phyloP scores from a whole-genome alignment of 2,113 vertebrate genomes.

The Zosterops japonicus region DNA sequence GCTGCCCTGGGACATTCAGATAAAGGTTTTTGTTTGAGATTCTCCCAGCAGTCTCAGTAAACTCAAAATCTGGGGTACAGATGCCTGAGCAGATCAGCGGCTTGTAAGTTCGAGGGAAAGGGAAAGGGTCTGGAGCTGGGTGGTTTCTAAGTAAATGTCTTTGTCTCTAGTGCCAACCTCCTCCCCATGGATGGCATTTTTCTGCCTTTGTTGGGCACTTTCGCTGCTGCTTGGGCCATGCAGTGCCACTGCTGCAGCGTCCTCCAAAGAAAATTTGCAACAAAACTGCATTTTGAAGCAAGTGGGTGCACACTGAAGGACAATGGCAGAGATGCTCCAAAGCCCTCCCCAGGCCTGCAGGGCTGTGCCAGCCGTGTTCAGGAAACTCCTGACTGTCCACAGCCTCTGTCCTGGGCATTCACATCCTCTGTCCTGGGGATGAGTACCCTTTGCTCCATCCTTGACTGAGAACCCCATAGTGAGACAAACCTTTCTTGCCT shows the following conservation, averaged over 20 bases:
- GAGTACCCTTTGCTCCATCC: background rate
- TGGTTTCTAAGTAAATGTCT: background rate
- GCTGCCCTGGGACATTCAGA: rapidly evolving
- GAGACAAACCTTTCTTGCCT: background rate
- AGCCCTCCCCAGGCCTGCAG: background rate
- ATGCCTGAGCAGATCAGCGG: too few species aligned
- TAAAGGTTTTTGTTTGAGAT: rapidly evolving
- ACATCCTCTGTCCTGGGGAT: background rate
- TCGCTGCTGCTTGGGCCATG: background rate
- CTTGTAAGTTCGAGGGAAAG: rapidly evolving
- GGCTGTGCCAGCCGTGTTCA: rapidly evolving
- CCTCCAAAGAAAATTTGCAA: background rate
- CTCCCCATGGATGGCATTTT: rapidly evolving
- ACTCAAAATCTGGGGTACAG: background rate
- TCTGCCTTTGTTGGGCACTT: background rate
- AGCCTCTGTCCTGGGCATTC: background rate
- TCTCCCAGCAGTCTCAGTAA: rapidly evolving
- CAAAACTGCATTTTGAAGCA: background rate
- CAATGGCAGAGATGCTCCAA: rapidly evolving
- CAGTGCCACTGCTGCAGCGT: background rate
- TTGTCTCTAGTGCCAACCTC: background rate
- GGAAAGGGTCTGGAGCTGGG: background rate
- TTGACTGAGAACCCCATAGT: rapidly evolving
- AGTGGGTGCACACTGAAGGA: background rate
- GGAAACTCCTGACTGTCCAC: background rate